Percentiles rank a stretch among this genome's conserved stretches.
These are phyloP conservation scores for Meghimatium bilineatum DNA, from an alignment of 2,888 invertebrate genomes.

Conservation along the genomic window DNA sequence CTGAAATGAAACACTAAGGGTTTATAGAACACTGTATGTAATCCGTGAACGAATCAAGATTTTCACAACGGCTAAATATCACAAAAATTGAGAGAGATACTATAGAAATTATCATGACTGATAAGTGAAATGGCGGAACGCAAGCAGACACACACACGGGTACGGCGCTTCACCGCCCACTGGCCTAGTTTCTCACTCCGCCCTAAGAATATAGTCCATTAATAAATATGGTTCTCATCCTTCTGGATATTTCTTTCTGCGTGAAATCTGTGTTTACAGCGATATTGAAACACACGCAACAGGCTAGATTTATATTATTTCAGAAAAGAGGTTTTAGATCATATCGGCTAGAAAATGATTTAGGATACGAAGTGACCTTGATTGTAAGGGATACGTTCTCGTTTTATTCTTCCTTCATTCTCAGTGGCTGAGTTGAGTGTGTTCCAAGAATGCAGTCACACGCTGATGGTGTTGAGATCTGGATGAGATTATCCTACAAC, in stretches of 20 bases:
- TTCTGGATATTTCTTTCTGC: neutral
- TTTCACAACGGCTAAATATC: conserved; percentile 23
- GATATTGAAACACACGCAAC: no score
- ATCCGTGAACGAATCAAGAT: conserved; percentile 39
- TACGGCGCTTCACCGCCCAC: conserved; percentile 47
- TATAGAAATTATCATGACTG: conserved; percentile 45
- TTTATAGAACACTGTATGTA: conserved; percentile 29
- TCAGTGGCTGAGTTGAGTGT: no score
- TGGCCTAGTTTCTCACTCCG: conserved; percentile 49
- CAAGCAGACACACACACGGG: conserved; percentile 49
- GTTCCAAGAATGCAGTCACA: no score
- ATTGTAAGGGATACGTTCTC: no score
- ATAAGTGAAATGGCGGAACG: conserved; percentile 55
- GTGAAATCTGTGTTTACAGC: no score
- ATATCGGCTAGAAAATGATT: no score
- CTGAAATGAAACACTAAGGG: conserved; percentile 17
- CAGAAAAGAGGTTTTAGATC: no score
- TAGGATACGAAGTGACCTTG: no score
- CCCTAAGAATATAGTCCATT: conserved; percentile 48
- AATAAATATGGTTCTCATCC: neutral
- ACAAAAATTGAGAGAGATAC: conserved; percentile 46
- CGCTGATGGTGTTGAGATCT: no score
- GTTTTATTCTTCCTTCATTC: no score
- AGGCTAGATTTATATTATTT: no score
- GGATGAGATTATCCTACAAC: no score